Conservation (phyloP, 2,797 vertebrate genomes). For the Danio choprae region DNA sequence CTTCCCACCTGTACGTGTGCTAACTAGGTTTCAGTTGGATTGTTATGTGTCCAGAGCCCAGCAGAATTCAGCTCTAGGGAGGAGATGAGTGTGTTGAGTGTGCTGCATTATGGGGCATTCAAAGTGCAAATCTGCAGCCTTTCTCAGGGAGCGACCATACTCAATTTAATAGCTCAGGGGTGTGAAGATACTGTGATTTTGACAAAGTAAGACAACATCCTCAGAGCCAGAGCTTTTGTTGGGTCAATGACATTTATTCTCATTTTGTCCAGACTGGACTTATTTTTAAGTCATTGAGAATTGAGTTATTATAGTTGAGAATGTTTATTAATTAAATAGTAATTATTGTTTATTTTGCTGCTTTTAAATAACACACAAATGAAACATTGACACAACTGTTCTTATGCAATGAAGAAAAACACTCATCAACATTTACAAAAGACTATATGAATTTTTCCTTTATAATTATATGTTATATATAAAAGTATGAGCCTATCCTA, state of each 20-base stretch:
- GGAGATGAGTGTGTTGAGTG: not conserved
- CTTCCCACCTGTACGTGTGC: not conserved
- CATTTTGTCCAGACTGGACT: not conserved
- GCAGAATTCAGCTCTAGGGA: slow-evolving; percentile 8
- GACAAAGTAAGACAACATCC: not conserved
- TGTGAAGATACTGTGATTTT: not conserved
- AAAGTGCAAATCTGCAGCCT: not conserved
- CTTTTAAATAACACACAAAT: too few relatives aligned
- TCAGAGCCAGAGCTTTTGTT: not conserved
- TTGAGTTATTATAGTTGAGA: too few relatives aligned
- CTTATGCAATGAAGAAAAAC: too few relatives aligned
- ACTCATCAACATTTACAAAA: too few relatives aligned
- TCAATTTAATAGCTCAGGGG: not conserved
- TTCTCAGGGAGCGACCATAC: not conserved
- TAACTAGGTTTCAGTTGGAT: slow-evolving; percentile 28
- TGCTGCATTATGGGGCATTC: slow-evolving; percentile 11
- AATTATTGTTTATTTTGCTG: too few relatives aligned
- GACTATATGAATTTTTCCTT: too few relatives aligned
- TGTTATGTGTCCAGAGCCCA: slow-evolving; percentile 22
- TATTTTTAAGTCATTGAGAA: not conserved
- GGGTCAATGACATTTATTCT: not conserved
- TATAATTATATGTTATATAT: too few relatives aligned
- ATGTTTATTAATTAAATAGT: too few relatives aligned
- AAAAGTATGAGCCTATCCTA: too few relatives aligned
- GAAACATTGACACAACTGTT: too few relatives aligned